Percentiles rank a stretch among this genome's conserved stretches.
Conservation (phyloP, 1,140 invertebrate genomes). For the Drosophila bipectinata region DNA sequence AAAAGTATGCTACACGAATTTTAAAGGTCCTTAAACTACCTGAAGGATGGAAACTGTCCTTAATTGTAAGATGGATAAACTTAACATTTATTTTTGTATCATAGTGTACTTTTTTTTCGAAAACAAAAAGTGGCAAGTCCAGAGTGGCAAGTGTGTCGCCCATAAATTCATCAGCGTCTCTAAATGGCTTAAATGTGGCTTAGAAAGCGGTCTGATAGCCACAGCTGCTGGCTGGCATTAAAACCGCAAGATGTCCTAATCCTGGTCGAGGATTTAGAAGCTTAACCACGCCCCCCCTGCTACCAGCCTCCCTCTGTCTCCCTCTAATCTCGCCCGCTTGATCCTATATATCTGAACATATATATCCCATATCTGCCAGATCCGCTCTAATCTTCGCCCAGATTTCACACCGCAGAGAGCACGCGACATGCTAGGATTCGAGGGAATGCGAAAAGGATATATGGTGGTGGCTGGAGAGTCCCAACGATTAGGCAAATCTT, state of each 20-base stretch:
- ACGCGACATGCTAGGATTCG: slow-evolving; percentile 33
- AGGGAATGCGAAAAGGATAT: slow-evolving; percentile 4
- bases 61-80: neutral
- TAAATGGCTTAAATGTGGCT: slow-evolving; percentile 69
- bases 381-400: slow-evolving; percentile 58
- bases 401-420: slow-evolving; percentile 53
- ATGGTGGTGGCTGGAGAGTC: slow-evolving; percentile 3
- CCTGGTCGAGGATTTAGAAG: slow-evolving; percentile 56
- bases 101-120: neutral
- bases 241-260: slow-evolving; percentile 75
- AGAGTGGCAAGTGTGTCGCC: slow-evolving; percentile 28
- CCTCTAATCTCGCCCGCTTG: slow-evolving; percentile 39
- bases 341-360: slow-evolving; percentile 6
- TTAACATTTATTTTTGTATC: neutral
- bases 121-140: slow-evolving; percentile 16
- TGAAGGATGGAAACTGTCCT: neutral
- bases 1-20: neutral
- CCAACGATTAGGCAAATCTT: slow-evolving; percentile 53
- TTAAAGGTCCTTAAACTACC: neutral
- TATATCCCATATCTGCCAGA: slow-evolving; percentile 25
- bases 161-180: slow-evolving; percentile 76
- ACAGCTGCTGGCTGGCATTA: slow-evolving; percentile 48
- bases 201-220: slow-evolving; percentile 6
- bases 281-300: slow-evolving; percentile 49
- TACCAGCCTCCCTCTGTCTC: neutral